phyloP scores from a whole-genome alignment of 1,140 invertebrate species.

The Drosophila pseudoobscura region DNA sequence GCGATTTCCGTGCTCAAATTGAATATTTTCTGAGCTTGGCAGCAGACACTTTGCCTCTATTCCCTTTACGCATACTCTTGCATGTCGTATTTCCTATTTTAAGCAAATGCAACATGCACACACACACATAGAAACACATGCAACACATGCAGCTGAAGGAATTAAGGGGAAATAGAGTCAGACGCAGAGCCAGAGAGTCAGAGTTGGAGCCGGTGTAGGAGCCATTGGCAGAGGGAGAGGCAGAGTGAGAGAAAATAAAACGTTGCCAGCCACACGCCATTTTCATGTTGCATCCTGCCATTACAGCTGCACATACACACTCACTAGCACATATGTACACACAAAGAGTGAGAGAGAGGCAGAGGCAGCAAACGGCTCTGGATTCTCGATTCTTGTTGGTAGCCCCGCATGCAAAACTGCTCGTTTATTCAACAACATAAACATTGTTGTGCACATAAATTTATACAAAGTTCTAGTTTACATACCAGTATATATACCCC shows the following conservation, averaged over 20 bases:
- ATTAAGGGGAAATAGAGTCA: neutral
- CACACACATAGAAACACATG: too few relatives aligned
- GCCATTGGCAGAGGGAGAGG: conserved; percentile 16
- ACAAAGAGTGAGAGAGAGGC: neutral
- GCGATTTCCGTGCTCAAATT: conserved; percentile 68
- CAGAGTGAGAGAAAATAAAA: conserved; percentile 66
- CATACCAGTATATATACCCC: conserved; percentile 34
- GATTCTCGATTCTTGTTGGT: conserved; percentile 2
- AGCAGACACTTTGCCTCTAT: neutral
- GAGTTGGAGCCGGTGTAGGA: conserved; percentile 1
- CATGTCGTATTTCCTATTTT: conserved; percentile 51
- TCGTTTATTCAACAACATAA: conserved; percentile 81
- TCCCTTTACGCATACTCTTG: neutral
- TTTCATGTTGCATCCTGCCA: conserved; percentile 80
- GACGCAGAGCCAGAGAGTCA: conserved; percentile 5
- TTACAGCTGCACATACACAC: conserved; percentile 46
- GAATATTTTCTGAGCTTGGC: conserved; percentile 52
- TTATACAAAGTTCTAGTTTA: conserved; percentile 80
- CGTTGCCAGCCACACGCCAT: conserved; percentile 77
- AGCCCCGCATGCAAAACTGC: conserved; percentile 71
- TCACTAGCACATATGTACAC: conserved; percentile 4
- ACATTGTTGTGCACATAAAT: conserved; percentile 81
- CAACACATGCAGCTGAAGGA: neutral
- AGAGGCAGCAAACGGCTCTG: conserved; percentile 15
- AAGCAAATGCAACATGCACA: conserved; percentile 22